Percentiles rank a stretch among this genome's conserved stretches.
Conservation (phyloP, 2,113 vertebrate species). For the Pterophyllum scalare region DNA sequence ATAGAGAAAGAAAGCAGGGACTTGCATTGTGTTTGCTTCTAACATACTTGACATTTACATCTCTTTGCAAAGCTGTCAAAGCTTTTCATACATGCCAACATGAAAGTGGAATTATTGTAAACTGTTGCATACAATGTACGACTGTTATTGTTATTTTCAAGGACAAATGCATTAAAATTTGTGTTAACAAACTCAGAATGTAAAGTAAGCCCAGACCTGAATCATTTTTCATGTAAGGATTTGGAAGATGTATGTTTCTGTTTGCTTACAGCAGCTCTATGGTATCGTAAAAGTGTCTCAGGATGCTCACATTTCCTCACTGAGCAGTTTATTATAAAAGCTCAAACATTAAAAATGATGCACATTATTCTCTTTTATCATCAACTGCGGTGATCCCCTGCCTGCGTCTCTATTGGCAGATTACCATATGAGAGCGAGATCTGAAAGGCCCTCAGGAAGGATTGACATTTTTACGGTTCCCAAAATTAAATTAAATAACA, state of each 20-base stretch:
- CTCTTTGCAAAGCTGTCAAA: background rate
- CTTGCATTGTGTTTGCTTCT: slow-evolving; percentile 3
- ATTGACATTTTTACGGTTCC: no score
- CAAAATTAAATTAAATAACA: no score
- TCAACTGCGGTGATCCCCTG: background rate
- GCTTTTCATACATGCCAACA: slow-evolving; percentile 24
- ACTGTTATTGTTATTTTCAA: slow-evolving; percentile 20
- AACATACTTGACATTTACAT: background rate
- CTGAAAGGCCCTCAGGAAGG: no score
- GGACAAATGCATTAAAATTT: slow-evolving; percentile 2
- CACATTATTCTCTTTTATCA: background rate
- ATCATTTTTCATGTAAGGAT: background rate
- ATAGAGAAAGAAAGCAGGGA: background rate
- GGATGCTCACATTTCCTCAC: background rate
- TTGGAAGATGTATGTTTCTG: background rate
- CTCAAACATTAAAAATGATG: background rate
- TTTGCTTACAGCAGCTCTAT: background rate
- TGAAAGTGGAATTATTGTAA: slow-evolving; percentile 30
- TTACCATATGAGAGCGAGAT: background rate
- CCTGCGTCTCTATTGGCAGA: background rate
- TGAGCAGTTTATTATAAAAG: background rate
- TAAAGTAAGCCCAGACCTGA: background rate
- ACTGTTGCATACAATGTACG: background rate
- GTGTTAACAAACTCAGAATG: background rate
- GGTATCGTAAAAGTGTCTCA: background rate